Percentiles rank a stretch among this genome's conserved stretches.
Conservation (phyloP, 2,113 vertebrate genomes). For the Drymodes brunneopygia region DNA sequence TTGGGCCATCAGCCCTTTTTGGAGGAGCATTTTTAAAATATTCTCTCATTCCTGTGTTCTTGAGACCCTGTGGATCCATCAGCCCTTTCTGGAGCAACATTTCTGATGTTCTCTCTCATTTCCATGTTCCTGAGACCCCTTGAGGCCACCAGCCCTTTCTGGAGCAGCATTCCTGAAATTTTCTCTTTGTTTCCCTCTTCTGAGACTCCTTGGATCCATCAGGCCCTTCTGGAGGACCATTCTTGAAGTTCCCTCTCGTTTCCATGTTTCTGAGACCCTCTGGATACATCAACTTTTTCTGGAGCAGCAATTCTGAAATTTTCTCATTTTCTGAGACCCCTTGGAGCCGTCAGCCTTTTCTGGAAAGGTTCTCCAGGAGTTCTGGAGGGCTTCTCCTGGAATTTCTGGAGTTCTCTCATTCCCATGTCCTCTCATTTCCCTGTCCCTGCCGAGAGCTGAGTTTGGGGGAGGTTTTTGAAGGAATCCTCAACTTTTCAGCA, state of each 20-base stretch:
- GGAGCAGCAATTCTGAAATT: background rate
- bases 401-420: background rate
- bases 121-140: background rate
- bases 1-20: background rate
- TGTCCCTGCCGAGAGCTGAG: background rate
- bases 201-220: too few species aligned
- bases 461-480: background rate
- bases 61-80: background rate
- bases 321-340: background rate
- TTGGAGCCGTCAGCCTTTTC: too few species aligned
- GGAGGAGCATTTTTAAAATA: accelerated
- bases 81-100: background rate
- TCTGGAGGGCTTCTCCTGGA: too few species aligned
- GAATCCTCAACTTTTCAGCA: background rate
- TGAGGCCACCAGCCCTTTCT: background rate
- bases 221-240: background rate
- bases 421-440: background rate
- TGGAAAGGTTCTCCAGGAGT: too few species aligned
- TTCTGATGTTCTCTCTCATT: too few species aligned
- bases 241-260: background rate
- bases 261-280: background rate
- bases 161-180: background rate
- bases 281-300: background rate
- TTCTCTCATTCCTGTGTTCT: background rate
- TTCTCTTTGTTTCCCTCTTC: background rate